A percentile compares a stretch with the other conserved stretches of the same genome.
phyloP scores from a whole-genome alignment of 2,113 vertebrate genomes.

The Menura novaehollandiae region DNA sequence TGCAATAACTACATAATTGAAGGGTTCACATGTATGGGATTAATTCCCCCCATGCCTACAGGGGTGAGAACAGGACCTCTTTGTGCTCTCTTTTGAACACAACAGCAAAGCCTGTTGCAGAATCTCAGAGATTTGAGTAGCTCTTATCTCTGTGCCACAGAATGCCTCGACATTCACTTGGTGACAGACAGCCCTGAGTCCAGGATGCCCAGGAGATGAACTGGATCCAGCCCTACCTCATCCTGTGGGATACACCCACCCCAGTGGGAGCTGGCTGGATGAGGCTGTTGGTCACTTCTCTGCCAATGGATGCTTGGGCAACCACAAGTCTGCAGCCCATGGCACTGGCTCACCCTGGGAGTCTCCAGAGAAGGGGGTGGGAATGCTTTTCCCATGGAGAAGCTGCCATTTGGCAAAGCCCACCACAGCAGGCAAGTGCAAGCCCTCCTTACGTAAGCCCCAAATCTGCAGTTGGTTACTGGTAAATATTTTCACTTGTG shows the following conservation, averaged over 20 bases:
- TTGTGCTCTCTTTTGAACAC: background rate
- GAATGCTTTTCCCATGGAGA: slow-evolving; percentile 32
- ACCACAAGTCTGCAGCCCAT: background rate
- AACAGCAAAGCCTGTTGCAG: background rate
- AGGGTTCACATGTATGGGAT: background rate
- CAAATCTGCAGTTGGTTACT: slow-evolving; percentile 18
- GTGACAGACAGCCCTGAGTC: background rate
- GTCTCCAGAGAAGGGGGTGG: background rate
- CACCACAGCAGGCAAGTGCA: background rate
- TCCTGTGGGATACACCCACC: background rate
- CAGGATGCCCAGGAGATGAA: background rate
- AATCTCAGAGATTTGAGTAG: background rate
- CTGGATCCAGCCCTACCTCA: background rate
- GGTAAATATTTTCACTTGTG: slow-evolving; percentile 38
- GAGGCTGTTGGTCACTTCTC: background rate
- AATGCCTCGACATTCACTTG: background rate
- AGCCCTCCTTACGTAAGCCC: background rate
- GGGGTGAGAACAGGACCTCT: background rate
- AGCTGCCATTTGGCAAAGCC: slow-evolving; percentile 17
- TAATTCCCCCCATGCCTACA: background rate
- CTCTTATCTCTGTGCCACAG: background rate
- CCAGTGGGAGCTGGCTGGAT: background rate
- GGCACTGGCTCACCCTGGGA: background rate
- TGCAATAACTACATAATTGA: background rate
- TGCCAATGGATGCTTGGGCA: background rate